Base-by-base conservation (phyloP, 2,797 vertebrate genomes). In the Glyptemys insculpta region DNA sequence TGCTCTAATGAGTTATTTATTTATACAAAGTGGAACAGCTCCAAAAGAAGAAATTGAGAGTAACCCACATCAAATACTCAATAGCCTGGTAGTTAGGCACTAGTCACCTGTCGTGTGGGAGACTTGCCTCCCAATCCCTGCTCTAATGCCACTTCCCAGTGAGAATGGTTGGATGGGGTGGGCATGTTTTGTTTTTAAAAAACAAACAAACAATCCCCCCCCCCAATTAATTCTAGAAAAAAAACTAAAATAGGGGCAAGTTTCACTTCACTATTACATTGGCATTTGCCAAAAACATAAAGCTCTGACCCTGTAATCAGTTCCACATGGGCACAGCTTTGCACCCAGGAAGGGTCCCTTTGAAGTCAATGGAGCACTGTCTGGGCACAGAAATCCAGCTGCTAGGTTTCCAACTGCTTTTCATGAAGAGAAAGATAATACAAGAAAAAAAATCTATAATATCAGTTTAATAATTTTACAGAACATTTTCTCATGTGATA, bases 311-410 rank as follows among this genome's bases (percentile, higher is more conserved):
- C 79, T 65, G 47, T 52, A 84, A 83, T 47, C 21, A 62, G 44
- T 5, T 2, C 1, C 47, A 86, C 4, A 25, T 2, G 76, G 19
- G 4, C 10, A 0, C 0, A 57, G 2, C 2, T 5, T 3, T 11
- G 5, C 23, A 27, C 59, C 37, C 52, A 68, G n/a, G 5, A 2
- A 89, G 2, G 4, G 18, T 8, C 50, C 9, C 50, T 7, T 2
- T 84, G 79, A 96, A 82, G 9, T 54, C 44, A 87, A 79, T 18
- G 82, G 54, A 95, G 87, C 91, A 93, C 65, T 87, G 91, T 3
- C 5, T n/a, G 2, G 8, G 12, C 78, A 81, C 12, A 31, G 79
- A 89, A 53, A 31, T 47, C 31, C 47, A 12, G 2, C 53, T 47
- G 81, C 83, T 92, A 89, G 80, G 5, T 37, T 93, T 25, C 14